Evolutionary conservation across 2,888 invertebrate species (phyloP).

Genomic region (Choreutis nemorana): DNA sequence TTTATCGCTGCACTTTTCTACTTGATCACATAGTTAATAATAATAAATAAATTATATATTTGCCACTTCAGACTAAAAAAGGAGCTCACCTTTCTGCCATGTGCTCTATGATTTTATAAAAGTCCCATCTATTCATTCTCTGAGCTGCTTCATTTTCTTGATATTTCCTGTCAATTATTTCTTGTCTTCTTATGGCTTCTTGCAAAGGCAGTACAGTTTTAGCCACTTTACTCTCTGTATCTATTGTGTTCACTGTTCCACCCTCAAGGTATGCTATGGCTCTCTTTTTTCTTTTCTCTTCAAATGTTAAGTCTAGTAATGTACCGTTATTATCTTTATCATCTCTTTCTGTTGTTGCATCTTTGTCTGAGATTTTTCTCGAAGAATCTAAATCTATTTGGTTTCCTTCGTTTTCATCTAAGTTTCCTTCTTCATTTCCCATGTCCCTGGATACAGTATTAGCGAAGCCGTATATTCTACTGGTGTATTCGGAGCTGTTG

Average conservation of each 20-base stretch:
- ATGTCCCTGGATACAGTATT: conserved; percentile 50
- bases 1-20: no score
- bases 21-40: no score
- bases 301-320: conserved; percentile 47
- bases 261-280: conserved; percentile 44
- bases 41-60: background rate
- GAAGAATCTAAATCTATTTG: conserved; percentile 9
- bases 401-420: conserved; percentile 13
- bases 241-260: conserved; percentile 22
- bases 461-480: conserved; percentile 51
- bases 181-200: conserved; percentile 57
- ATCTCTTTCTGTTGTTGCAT: conserved; percentile 18
- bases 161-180: conserved; percentile 43
- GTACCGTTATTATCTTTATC: conserved; percentile 30
- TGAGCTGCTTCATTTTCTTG: conserved; percentile 32
- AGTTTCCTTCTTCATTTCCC: conserved; percentile 20
- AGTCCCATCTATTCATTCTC: conserved; percentile 68
- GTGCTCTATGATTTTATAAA: conserved; percentile 70
- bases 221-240: conserved; percentile 16
- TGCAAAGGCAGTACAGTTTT: conserved; percentile 37
- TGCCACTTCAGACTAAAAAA: background rate
- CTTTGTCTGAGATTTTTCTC: conserved; percentile 13
- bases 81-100: conserved; percentile 67
- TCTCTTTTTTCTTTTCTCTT: conserved; percentile 33
- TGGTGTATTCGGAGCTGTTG: conserved; percentile 67